Base-by-base conservation (phyloP, 1,140 invertebrate genomes). In the Mizuhopecten yessoensis region DNA sequence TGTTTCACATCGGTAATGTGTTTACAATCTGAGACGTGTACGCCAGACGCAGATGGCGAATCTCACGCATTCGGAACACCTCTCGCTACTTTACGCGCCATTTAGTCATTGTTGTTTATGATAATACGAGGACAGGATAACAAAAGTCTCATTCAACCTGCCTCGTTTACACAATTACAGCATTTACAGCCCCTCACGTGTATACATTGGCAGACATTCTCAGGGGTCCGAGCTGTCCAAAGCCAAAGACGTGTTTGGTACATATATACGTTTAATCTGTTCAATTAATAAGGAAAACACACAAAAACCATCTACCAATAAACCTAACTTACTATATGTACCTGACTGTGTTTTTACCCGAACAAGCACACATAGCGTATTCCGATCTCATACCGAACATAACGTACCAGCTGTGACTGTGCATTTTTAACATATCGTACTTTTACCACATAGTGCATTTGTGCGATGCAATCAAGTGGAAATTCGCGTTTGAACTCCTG, bases 41-140 rank as follows among this genome's bases (percentile, higher is more conserved):
- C 23, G 57, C 23, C 57, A 75, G 57, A 75, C 23, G 57, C 57
- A 75, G 57, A 75, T 75, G 57, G 57, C n/a, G 57, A 75, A 75
- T 29, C 57, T n/a, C 23, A 75, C 57, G 57, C 57, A 75, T 75
- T 75, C 57, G 57, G 57, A 75, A 75, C 57, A 75, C 57, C 57
- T 75, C 57, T 75, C n/a, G 57, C 57, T 75, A 75, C 29, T 75
- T 75, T n/a, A 75, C n/a, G 57, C 57, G n/a, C 57, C 57, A 75
- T 75, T 75, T 29, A 75, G 57, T 75, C 57, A n/a, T 75, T n/a
- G 23, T 75, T 75, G 57, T 75, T 75, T 75, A 75, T 29, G 57
- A 75, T 75, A 29, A 75, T 75, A 75, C 2, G 29, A 75, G 23
- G n/a, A 29, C 7, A 75, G 17, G 11, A 11, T n/a, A 75, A 29